A percentile compares a stretch with the other conserved stretches of the same genome.
Conservation (phyloP, 2,888 invertebrate species). For the Venustoraphidia nigricollis region DNA sequence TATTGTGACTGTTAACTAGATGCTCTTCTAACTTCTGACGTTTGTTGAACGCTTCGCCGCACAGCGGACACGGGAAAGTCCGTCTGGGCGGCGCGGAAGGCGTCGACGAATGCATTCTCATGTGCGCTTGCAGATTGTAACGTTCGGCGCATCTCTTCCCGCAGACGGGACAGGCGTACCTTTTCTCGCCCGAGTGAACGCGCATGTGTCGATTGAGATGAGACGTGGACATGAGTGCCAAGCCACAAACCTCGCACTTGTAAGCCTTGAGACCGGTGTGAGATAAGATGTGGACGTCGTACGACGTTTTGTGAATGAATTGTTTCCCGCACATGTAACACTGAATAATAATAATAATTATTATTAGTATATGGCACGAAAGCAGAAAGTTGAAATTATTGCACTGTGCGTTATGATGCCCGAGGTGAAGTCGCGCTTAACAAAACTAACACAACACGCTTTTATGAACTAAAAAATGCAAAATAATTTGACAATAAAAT, state of each 20-base stretch:
- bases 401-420: no score
- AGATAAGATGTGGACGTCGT: conserved; percentile 50
- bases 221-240: conserved; percentile 44
- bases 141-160: conserved; percentile 43
- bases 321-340: conserved; percentile 25
- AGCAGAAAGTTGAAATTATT: no score
- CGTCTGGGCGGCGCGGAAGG: neutral
- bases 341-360: conserved; percentile 10
- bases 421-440: no score
- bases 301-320: conserved; percentile 48
- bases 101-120: conserved; percentile 16
- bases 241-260: conserved; percentile 41
- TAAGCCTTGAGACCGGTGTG: conserved; percentile 45
- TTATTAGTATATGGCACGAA: no score
- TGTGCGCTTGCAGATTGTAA: conserved; percentile 25
- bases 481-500: no score
- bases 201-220: conserved; percentile 52
- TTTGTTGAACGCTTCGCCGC: conserved; percentile 18
- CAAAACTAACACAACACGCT: no score
- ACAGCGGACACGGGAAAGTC: conserved; percentile 16
- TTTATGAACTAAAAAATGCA: no score
- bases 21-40: conserved; percentile 22
- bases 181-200: conserved; percentile 47
- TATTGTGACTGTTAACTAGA: conserved; percentile 18
- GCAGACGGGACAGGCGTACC: conserved; percentile 38